These are phyloP conservation scores for Drosophila pegasa DNA, from an alignment of 2,888 invertebrate genomes.

Conservation along the genomic window DNA sequence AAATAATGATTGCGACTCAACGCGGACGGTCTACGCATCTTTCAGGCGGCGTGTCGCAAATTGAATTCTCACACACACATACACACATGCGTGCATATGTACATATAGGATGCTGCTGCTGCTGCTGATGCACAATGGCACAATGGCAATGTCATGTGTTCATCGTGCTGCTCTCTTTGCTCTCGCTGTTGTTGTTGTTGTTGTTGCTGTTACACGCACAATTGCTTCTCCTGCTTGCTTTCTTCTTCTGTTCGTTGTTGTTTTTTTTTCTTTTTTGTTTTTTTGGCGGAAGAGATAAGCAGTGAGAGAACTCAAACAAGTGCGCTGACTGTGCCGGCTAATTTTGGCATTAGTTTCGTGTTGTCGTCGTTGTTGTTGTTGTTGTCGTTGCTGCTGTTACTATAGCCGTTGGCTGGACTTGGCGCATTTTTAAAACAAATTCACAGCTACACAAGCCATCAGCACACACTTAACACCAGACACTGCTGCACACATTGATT, in stretches of 20 bases:
- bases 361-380: slow-evolving; percentile 27
- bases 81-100: slow-evolving; percentile 21
- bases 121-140: slow-evolving; percentile 46
- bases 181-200: not conserved
- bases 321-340: slow-evolving; percentile 50
- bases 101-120: slow-evolving; percentile 45
- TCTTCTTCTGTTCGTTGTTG: slow-evolving; percentile 8
- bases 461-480: slow-evolving; percentile 4
- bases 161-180: slow-evolving; percentile 37
- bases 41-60: slow-evolving; percentile 49
- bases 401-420: slow-evolving; percentile 47
- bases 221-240: slow-evolving; percentile 14
- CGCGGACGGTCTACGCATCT: slow-evolving; percentile 82
- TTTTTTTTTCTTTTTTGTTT: not conserved
- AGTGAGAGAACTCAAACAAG: slow-evolving; percentile 52
- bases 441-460: slow-evolving; percentile 26
- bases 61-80: slow-evolving; percentile 25
- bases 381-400: slow-evolving; percentile 22
- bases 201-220: slow-evolving; percentile 32
- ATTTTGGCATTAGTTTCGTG: slow-evolving; percentile 43
- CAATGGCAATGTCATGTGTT: slow-evolving; percentile 63
- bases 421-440: slow-evolving; percentile 60
- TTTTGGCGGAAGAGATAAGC: slow-evolving; percentile 35
- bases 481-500: slow-evolving; percentile 27
- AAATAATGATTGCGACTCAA: slow-evolving; percentile 84